Conservation (phyloP, 2,113 vertebrate species). For the Ceyx margarethae region DNA sequence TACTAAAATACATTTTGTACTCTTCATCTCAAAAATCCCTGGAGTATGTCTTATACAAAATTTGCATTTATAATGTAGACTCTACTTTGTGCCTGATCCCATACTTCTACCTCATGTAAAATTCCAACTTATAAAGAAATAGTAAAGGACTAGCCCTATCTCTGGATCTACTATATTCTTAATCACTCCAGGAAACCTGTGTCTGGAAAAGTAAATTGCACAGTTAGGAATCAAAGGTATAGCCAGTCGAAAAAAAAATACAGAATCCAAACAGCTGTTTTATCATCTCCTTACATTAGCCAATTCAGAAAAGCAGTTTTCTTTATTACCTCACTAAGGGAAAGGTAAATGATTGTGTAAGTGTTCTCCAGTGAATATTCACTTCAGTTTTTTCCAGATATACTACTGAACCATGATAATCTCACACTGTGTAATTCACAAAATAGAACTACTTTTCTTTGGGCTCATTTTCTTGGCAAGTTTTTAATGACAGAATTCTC, state of each 20-base stretch:
- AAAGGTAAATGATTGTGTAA: background rate
- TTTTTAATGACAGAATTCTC: background rate
- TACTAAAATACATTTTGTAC: background rate
- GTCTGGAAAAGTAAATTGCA: background rate
- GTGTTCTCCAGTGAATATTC: background rate
- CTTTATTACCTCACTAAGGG: background rate
- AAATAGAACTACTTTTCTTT: background rate
- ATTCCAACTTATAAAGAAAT: background rate
- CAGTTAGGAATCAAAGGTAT: background rate
- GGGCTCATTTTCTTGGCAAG: background rate
- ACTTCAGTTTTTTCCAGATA: background rate
- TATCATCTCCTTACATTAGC: background rate
- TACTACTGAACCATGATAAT: background rate
- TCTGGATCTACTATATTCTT: background rate
- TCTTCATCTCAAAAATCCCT: background rate
- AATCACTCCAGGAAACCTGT: background rate
- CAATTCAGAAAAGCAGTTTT: background rate
- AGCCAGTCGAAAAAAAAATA: background rate
- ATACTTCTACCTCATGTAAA: constrained; percentile 19
- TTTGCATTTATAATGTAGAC: constrained; percentile 18
- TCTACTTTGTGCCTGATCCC: background rate
- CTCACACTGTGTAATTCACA: background rate
- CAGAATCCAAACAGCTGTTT: background rate
- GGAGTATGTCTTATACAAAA: constrained; percentile 13
- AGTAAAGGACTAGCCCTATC: background rate